Conservation (phyloP, 2,888 invertebrate species). For the Cephonodes hylas region DNA sequence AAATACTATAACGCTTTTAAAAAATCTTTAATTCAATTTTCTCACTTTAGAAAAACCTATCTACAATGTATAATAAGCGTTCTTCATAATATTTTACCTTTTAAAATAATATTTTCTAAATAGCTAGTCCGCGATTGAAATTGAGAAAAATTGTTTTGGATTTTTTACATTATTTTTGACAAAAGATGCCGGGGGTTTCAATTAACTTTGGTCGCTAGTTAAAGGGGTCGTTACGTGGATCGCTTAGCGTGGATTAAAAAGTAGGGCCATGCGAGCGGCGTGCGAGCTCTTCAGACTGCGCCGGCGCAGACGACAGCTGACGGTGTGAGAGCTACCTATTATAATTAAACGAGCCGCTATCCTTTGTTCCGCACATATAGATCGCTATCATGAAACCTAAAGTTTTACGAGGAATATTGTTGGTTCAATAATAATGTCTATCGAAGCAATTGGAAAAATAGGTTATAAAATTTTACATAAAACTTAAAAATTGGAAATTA, state of each 20-base stretch:
- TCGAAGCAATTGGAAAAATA: neutral
- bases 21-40: too few relatives aligned
- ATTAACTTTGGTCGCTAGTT: neutral
- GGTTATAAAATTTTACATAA: too few relatives aligned
- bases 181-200: too few relatives aligned
- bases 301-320: constrained; percentile 71
- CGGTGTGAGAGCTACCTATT: constrained; percentile 34
- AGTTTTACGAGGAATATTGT: neutral
- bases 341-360: constrained; percentile 45
- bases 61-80: too few relatives aligned
- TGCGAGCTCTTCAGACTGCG: constrained; percentile 55
- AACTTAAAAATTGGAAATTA: too few relatives aligned
- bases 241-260: constrained; percentile 64
- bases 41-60: too few relatives aligned
- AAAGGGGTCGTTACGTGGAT: neutral
- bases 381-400: constrained; percentile 29
- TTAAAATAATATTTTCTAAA: too few relatives aligned
- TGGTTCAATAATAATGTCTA: neutral
- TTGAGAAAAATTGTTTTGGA: too few relatives aligned
- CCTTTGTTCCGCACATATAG: constrained; percentile 38
- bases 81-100: too few relatives aligned
- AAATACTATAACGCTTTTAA: too few relatives aligned
- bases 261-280: constrained; percentile 49
- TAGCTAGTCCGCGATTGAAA: too few relatives aligned
- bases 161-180: too few relatives aligned